Percentiles rank a stretch among this genome's conserved stretches.
These are phyloP conservation scores for Thripadectes ignobilis DNA, from an alignment of 2,797 vertebrate genomes.

Conservation along the genomic window DNA sequence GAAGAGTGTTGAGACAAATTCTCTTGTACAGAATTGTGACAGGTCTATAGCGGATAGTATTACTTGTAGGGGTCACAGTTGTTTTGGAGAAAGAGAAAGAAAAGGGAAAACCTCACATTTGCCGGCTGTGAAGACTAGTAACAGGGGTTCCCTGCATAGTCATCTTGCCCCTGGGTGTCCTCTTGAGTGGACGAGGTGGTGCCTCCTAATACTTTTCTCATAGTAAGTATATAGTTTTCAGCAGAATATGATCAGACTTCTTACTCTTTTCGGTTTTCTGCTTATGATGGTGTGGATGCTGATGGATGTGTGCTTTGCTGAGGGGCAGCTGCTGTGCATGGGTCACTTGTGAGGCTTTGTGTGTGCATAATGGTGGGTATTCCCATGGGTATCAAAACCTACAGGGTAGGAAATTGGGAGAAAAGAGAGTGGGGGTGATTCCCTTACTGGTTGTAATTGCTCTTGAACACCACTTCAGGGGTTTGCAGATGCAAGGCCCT, in stretches of 20 bases:
- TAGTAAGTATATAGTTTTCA: neutral
- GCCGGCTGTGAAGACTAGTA: neutral
- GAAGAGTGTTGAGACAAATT: neutral
- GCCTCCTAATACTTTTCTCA: neutral
- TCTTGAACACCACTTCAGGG: neutral
- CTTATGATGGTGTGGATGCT: neutral
- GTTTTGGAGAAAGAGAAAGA: neutral
- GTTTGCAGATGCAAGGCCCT: neutral
- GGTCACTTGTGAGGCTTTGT: neutral
- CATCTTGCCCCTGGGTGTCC: neutral
- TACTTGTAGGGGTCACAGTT: neutral
- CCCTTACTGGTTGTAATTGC: neutral
- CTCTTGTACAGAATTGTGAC: neutral
- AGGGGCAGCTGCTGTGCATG: fast-evolving
- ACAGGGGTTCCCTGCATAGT: neutral
- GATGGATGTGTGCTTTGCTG: neutral
- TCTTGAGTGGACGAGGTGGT: neutral
- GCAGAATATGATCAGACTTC: neutral
- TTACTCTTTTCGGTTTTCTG: neutral
- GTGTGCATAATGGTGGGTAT: neutral
- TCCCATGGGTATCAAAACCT: neutral
- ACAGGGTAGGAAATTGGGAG: neutral
- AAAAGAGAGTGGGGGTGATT: neutral
- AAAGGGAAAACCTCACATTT: neutral
- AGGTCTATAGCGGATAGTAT: neutral